Evolutionary conservation across 2,888 invertebrate species (phyloP).

Genomic region (Laothoe populi): DNA sequence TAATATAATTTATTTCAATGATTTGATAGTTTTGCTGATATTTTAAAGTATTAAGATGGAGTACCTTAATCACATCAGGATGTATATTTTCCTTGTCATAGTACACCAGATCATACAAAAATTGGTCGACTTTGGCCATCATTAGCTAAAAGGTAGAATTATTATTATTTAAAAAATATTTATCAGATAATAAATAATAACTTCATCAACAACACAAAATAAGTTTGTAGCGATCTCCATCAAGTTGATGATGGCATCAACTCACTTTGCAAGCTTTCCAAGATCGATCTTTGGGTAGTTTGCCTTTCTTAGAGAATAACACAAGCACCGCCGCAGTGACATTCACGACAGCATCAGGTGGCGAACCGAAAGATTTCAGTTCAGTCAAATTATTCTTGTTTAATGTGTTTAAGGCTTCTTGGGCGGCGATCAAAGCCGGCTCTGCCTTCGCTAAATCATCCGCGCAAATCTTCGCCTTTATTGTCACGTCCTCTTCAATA

Average conservation of each 20-base stretch:
- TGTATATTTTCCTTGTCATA: conserved; percentile 98
- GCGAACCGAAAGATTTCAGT: conserved; percentile 96
- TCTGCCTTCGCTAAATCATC: conserved; percentile 96
- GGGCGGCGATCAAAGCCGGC: conserved; percentile 94
- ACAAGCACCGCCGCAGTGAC: conserved; percentile 95
- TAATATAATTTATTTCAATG: conserved; percentile 19
- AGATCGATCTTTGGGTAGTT: conserved; percentile 95
- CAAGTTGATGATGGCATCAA: too few relatives aligned
- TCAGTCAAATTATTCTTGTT: conserved; percentile 98
- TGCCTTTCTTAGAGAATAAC: conserved; percentile 92
- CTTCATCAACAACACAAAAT: not conserved
- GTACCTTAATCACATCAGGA: conserved; percentile 93
- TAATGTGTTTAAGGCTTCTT: conserved; percentile 95
- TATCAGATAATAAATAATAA: not conserved
- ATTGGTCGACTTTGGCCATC: conserved; percentile 96
- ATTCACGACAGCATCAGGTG: conserved; percentile 94
- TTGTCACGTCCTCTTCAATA: conserved; percentile 94
- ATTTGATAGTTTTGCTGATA: too few relatives aligned
- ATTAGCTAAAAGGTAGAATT: conserved; percentile 76
- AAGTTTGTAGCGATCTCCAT: not conserved
- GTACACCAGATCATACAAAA: conserved; percentile 91
- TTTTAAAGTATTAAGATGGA: too few relatives aligned
- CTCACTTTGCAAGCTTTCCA: conserved; percentile 94
- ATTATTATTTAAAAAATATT: not conserved
- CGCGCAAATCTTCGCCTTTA: conserved; percentile 93